Base-by-base conservation (phyloP, 2,113 vertebrate species). In the Notothenia rossii region DNA sequence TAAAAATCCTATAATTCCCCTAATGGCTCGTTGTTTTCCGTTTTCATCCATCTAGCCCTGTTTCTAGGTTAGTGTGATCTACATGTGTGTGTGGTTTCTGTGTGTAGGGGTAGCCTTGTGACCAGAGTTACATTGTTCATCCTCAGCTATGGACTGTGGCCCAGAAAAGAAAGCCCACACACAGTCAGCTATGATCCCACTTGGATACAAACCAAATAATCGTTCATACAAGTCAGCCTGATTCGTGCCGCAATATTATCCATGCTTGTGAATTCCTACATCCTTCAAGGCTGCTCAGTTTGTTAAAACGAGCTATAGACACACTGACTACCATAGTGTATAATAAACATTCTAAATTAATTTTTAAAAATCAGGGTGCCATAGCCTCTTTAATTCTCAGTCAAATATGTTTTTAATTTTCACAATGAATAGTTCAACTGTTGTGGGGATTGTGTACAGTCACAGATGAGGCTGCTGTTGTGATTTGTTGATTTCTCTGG, bases 61-160 rank as follows among this genome's bases (percentile, higher is more conserved):
- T 84, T 90, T 88, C 78, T 80, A 79, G 80, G 85, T 88, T 89
- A 72, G 63, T 36, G 43, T 82, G 89, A 72, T 85, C 81, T 71
- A 59, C 74, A 61, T 50, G 62, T 63, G 82, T 89, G 82, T 84
- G 82, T 81, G 81, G 75, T 82, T 81, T 67, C 29, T 72, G 76
- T 88, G 87, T 88, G 90, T 89, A 82, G 84, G 86, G 83, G 89
- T 90, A 81, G 88, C 85, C 89, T 88, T 88, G 85, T 92, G 89
- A 90, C 89, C 86, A 79, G 56, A 81, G 82, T 77, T 83, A 60
- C 75, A 86, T 85, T 86, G 88, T 86, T 89, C 89, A 88, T 90
- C 86, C 85, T 82, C 61, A 76, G 86, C 65, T 63, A 79, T 86
- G 85, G 88, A 89, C 86, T 77, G 68, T 77, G 85, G 88, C 89